These are phyloP conservation scores for Phenganax subtilis DNA, from an alignment of 92 coral and sea anemone species.

Conservation along the genomic window DNA sequence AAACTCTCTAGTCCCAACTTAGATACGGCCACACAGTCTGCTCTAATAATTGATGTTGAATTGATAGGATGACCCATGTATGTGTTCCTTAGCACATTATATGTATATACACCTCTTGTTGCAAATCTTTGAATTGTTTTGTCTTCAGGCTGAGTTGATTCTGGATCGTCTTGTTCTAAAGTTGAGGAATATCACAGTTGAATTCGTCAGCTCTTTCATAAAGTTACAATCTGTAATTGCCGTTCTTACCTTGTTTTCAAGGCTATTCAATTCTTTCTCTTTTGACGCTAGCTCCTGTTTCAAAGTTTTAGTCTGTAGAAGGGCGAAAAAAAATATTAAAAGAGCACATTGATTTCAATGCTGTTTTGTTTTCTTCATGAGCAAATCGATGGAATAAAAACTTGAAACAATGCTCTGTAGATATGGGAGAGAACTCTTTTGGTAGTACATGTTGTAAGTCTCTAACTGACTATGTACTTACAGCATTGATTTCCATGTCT, in stretches of 20 bases:
- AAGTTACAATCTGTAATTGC: not conserved
- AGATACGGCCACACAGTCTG: not conserved
- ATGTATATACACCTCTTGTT: slow-evolving; percentile 71
- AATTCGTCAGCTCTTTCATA: not conserved
- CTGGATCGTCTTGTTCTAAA: slow-evolving; percentile 70
- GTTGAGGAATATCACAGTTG: not conserved
- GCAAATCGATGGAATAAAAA: too few species aligned
- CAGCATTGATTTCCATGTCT: slow-evolving; percentile 28
- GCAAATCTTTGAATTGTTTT: slow-evolving; percentile 78
- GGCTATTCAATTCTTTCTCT: slow-evolving; percentile 33
- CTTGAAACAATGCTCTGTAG: too few species aligned
- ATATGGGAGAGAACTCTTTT: not conserved
- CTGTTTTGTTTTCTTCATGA: too few species aligned
- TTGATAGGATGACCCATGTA: not conserved
- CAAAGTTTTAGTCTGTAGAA: slow-evolving; percentile 41
- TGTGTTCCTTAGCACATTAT: not conserved
- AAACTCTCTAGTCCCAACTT: not conserved
- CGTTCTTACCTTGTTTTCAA: slow-evolving; percentile 47
- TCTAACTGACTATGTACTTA: not conserved
- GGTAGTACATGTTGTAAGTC: not conserved
- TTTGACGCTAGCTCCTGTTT: slow-evolving; percentile 44
- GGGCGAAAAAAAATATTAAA: not conserved
- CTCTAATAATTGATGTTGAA: not conserved
- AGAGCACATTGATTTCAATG: too few species aligned
- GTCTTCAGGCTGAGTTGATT: slow-evolving; percentile 72